Evolutionary conservation across 1,140 invertebrate species (phyloP).

Genomic region (Yoshiicerus persimilis): DNA sequence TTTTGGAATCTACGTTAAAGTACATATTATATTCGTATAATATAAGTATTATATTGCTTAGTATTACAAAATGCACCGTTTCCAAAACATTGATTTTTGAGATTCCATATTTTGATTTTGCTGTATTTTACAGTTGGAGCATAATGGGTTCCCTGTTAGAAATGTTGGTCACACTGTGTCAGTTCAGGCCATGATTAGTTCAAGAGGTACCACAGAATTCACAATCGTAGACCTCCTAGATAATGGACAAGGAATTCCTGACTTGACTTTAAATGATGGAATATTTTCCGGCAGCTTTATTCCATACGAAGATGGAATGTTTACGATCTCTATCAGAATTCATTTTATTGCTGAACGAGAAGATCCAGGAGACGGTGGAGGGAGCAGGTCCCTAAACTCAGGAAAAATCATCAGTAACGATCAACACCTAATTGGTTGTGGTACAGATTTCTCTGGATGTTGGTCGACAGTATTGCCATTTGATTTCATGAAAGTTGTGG

Average conservation of each 20-base stretch:
- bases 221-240: background rate
- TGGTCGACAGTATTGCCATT: background rate
- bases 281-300: slow-evolving; percentile 15
- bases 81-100: background rate
- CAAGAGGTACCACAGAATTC: background rate
- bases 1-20: background rate
- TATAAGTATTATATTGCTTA: background rate
- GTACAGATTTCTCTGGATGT: background rate
- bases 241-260: background rate
- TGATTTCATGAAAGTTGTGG: background rate
- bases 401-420: background rate
- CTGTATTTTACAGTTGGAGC: background rate
- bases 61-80: background rate
- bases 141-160: background rate
- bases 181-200: background rate
- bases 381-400: background rate
- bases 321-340: background rate
- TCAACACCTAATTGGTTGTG: background rate
- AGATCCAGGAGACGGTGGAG: background rate
- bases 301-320: background rate
- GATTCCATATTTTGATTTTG: background rate
- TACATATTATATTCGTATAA: background rate
- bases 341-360: background rate
- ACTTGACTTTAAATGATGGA: background rate
- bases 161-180: background rate